Evolutionary conservation across 2,797 vertebrate genomes (phyloP).

Genomic region (Dendrocincla tyrannina): DNA sequence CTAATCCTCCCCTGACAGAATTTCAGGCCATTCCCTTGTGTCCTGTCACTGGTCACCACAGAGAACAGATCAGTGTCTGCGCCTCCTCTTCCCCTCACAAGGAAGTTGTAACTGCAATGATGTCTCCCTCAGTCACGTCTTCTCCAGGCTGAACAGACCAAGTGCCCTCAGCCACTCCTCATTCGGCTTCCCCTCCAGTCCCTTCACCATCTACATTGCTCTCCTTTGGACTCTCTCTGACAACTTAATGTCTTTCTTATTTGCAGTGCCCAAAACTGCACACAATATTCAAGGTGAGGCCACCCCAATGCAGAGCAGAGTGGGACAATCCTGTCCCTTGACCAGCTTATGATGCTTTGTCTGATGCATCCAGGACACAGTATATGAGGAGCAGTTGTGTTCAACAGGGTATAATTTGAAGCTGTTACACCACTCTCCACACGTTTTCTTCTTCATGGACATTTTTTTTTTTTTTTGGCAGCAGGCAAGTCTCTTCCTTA

Average conservation of each 20-base stretch:
- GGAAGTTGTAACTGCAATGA: background rate
- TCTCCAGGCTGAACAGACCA: background rate
- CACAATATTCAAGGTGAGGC: background rate
- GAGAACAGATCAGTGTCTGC: background rate
- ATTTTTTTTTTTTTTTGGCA: background rate
- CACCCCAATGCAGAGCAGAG: background rate
- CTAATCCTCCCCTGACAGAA: background rate
- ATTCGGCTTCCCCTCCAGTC: background rate
- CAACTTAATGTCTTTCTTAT: background rate
- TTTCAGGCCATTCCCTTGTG: background rate
- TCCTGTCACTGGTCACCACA: background rate
- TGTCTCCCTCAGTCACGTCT: background rate
- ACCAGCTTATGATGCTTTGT: background rate
- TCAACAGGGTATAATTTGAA: background rate
- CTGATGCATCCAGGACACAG: background rate
- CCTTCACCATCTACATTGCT: background rate
- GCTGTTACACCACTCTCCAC: background rate
- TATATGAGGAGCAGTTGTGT: background rate
- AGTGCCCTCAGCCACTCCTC: background rate
- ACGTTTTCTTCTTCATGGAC: background rate
- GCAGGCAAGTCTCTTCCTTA: background rate
- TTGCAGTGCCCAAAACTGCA: background rate
- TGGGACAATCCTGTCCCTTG: background rate
- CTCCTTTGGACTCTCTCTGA: background rate
- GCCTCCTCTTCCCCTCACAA: background rate